Evolutionary conservation across 1,140 invertebrate genomes (phyloP), one percentile per base, ranked within the genome.

Genomic region (Copidosoma floridanum): DNA sequence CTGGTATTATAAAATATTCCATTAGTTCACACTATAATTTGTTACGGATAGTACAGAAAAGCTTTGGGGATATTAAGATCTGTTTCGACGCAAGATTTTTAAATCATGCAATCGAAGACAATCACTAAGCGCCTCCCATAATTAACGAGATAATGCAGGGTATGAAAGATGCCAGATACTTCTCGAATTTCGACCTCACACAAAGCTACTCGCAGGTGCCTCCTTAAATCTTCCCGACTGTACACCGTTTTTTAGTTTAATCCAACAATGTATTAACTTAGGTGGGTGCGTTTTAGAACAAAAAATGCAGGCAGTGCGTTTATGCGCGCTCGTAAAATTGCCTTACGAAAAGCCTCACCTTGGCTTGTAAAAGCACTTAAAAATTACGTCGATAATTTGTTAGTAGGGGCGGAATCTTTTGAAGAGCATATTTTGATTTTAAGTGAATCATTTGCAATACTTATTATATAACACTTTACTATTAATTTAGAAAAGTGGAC

Each of bases 171-270:
- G 56, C 41, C 7, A 66, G 68, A 14, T 74, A 7, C 29, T 18
- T 57, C 14, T 67, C 68, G n/a, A 65, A 64, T 29, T 54, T 73
- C 3, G 74, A 78, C 63, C 50, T 77, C 21, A 65, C 66, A 26
- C 64, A 70, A 53, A 67, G 71, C 0, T 78, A 76, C 56, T 78
- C 73, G 65, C 75, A 77, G 59, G 67, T 76, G 6, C 68, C 70
- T 78, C 18, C 52, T 35, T n/a, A 38, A 51, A 46, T 47, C 64
- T 0, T 72, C 70, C 32, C 61, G 53, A 14, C 64, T 69, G 40
- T 75, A 71, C 58, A 76, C 72, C 8, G 70, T 69, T 0, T 78
- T 75, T 50, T 35, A 67, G 7, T 69, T 71, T 60, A 65, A 73
- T 1, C 23, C 24, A 1, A 64, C 61, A 0, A 40, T 58, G 11